Percentiles rank a stretch among this genome's conserved stretches.
Evolutionary conservation across 1,140 invertebrate genomes (phyloP).

Genomic region (Protaetia brevitarsis): DNA sequence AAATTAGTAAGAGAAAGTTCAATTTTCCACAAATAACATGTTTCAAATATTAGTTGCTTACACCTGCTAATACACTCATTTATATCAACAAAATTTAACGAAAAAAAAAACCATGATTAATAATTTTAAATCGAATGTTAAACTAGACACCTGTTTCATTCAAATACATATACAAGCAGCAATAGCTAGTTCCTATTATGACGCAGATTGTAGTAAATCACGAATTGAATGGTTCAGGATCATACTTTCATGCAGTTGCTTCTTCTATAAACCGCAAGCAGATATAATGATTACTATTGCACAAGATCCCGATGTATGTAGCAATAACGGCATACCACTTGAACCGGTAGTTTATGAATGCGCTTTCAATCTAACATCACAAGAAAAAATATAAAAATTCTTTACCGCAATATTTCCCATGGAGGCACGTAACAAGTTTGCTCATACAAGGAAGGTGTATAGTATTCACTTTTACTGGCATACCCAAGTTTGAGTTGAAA

Average conservation of each 20-base stretch:
- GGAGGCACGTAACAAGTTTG: neutral
- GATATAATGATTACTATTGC: neutral
- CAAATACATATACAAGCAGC: too few relatives aligned
- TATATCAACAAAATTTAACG: too few relatives aligned
- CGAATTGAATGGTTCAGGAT: neutral
- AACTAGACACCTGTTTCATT: too few relatives aligned
- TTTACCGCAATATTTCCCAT: neutral
- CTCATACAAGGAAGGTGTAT: neutral
- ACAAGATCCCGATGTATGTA: neutral
- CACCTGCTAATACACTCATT: too few relatives aligned
- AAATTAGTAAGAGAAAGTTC: too few relatives aligned
- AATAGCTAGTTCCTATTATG: neutral
- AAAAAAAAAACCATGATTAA: too few relatives aligned
- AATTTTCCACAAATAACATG: too few relatives aligned
- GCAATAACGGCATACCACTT: neutral
- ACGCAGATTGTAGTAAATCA: neutral
- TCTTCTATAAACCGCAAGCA: too few relatives aligned
- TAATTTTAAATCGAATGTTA: too few relatives aligned
- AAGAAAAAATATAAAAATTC: neutral
- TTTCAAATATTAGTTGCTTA: too few relatives aligned
- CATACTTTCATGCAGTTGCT: neutral
- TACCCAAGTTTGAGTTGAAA: neutral
- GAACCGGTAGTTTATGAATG: neutral
- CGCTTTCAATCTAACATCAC: neutral
- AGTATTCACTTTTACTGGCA: neutral